Percentiles rank a stretch among this genome's conserved stretches.
Conservation (phyloP, 64 coral and sea anemone genomes). For the Acropora tenuis region DNA sequence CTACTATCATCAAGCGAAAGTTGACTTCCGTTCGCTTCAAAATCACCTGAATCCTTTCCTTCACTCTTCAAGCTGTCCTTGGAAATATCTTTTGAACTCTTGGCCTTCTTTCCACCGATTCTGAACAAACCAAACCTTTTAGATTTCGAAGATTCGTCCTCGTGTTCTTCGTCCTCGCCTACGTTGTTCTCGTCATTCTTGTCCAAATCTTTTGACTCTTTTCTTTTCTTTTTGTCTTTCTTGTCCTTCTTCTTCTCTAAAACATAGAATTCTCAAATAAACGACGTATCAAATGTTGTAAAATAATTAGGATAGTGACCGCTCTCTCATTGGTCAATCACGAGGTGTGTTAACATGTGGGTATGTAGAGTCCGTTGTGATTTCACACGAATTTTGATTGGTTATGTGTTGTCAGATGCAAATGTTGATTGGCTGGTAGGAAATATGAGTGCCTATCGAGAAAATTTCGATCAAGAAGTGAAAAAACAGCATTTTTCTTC, state of each 20-base stretch:
- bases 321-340: too few relatives aligned
- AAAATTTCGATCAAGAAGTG: too few relatives aligned
- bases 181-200: background rate
- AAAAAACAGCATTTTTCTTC: too few relatives aligned
- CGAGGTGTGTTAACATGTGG: too few relatives aligned
- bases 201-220: slow-evolving; percentile 29
- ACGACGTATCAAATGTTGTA: too few relatives aligned
- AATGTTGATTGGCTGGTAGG: too few relatives aligned
- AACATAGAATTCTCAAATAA: background rate
- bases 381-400: too few relatives aligned
- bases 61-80: slow-evolving; percentile 28
- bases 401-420: too few relatives aligned
- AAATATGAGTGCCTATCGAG: too few relatives aligned
- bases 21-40: background rate
- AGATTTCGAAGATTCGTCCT: background rate
- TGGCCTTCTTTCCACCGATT: slow-evolving; percentile 8
- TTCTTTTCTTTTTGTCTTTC: slow-evolving; percentile 39
- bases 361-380: too few relatives aligned
- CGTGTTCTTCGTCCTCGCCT: background rate
- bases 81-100: slow-evolving; percentile 4
- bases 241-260: slow-evolving; percentile 30
- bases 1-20: background rate
- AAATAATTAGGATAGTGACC: too few relatives aligned
- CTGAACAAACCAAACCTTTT: slow-evolving; percentile 38
- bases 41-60: slow-evolving; percentile 17